Conservation (phyloP, 1,140 invertebrate genomes). For the Rhysida immarginata region DNA sequence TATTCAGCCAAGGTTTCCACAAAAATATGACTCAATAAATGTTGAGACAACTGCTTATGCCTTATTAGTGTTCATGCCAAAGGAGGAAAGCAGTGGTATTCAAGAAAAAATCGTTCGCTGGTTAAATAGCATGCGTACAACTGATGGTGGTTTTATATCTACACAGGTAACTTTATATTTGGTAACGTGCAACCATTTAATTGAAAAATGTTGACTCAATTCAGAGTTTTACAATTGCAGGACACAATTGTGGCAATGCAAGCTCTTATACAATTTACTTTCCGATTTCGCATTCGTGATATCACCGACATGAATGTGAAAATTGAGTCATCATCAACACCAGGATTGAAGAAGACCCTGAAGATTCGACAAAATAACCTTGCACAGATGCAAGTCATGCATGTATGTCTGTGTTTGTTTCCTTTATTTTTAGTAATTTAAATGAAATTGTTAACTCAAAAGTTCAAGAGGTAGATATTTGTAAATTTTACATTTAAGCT, state of each 20-base stretch:
- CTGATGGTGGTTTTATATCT: conserved; percentile 39
- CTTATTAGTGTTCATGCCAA: conserved; percentile 34
- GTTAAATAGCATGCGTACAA: conserved; percentile 41
- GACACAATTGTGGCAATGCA: conserved; percentile 43
- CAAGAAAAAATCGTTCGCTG: conserved; percentile 39
- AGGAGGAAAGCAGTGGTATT: conserved; percentile 37
- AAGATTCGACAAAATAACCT: conserved; percentile 23
- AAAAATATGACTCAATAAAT: conserved; percentile 31
- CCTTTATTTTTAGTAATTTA: too few relatives aligned
- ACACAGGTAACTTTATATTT: conserved; percentile 30
- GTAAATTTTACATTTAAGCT: too few relatives aligned
- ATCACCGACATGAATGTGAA: conserved; percentile 38
- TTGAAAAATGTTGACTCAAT: neutral
- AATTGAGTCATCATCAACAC: conserved; percentile 30
- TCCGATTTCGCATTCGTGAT: conserved; percentile 39
- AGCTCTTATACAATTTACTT: conserved; percentile 41
- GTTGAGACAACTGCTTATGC: conserved; percentile 44
- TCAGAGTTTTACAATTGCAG: conserved; percentile 19
- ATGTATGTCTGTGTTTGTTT: too few relatives aligned
- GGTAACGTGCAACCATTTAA: neutral
- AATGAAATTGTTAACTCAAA: too few relatives aligned
- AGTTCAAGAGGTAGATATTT: too few relatives aligned
- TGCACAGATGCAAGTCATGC: conserved; percentile 16
- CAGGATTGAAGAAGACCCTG: conserved; percentile 19
- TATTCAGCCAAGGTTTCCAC: conserved; percentile 40